A percentile compares a stretch with the other conserved stretches of the same genome.
Conservation (phyloP, 2,113 vertebrate genomes). For the Pachypanchax playfairii region DNA sequence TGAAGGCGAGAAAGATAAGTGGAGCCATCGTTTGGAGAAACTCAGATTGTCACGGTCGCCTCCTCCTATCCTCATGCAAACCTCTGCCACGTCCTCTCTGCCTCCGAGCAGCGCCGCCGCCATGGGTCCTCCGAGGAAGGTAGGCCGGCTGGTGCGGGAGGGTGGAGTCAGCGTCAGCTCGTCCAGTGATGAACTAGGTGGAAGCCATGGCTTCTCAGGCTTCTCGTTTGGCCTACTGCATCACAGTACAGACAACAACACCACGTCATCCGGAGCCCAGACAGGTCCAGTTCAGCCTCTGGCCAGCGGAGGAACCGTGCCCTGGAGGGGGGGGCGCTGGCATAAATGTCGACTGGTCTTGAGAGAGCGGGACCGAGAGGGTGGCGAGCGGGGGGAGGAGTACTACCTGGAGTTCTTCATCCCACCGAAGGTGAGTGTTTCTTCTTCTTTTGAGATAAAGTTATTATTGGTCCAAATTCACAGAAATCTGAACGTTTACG, state of each 20-base stretch:
- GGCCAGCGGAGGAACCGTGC: conserved; percentile 68
- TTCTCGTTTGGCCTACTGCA: conserved; percentile 80
- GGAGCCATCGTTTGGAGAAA: conserved; percentile 89
- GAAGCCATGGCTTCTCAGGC: conserved; percentile 70
- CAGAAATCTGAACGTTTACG: too few relatives aligned
- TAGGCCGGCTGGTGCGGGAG: conserved; percentile 79
- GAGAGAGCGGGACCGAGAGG: conserved; percentile 80
- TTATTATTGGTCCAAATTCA: too few relatives aligned
- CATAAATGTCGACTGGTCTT: conserved; percentile 91
- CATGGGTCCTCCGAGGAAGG: conserved; percentile 57
- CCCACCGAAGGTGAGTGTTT: conserved; percentile 86
- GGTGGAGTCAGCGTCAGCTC: conserved; percentile 80
- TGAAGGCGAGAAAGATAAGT: conserved; percentile 85
- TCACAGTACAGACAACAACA: conserved; percentile 76
- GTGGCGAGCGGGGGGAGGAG: conserved; percentile 79
- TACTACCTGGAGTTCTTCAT: conserved; percentile 91
- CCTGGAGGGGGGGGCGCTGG: conserved; percentile 81
- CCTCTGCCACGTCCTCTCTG: conserved; percentile 50
- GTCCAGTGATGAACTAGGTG: conserved; percentile 73
- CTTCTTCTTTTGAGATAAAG: not conserved
- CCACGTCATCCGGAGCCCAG: conserved; percentile 33
- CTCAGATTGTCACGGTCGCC: conserved; percentile 82
- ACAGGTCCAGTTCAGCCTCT: conserved; percentile 36
- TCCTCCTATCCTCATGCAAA: conserved; percentile 58
- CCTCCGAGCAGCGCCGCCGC: conserved; percentile 59